Conservation (phyloP, 2,888 invertebrate species). For the Archips xylosteana region DNA sequence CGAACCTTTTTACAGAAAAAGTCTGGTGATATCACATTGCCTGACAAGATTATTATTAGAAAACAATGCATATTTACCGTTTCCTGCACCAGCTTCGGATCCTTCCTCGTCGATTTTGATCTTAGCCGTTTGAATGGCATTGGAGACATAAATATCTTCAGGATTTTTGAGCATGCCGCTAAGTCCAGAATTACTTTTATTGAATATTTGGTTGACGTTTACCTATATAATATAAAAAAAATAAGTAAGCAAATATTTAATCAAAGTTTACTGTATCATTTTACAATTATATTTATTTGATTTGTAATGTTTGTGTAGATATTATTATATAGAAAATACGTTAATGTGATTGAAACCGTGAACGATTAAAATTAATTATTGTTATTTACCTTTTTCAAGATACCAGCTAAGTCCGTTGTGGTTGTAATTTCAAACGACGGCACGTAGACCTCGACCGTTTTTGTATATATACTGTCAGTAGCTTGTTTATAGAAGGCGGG, state of each 20-base stretch:
- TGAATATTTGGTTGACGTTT: constrained; percentile 52
- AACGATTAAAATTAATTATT: not conserved
- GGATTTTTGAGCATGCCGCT: constrained; percentile 52
- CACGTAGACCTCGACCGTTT: constrained; percentile 48
- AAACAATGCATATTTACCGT: constrained; percentile 54
- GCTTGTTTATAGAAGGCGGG: constrained; percentile 43
- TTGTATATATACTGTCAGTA: constrained; percentile 26
- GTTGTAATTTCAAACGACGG: constrained; percentile 52
- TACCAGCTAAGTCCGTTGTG: constrained; percentile 47
- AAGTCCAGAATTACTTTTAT: constrained; percentile 49
- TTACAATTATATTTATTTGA: no score
- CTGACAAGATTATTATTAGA: not conserved
- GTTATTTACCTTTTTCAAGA: constrained; percentile 53
- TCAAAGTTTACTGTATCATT: no score
- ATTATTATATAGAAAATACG: no score
- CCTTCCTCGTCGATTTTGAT: constrained; percentile 62
- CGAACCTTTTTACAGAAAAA: no score
- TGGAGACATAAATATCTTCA: constrained; percentile 51
- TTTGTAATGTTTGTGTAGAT: no score
- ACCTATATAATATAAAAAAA: constrained; percentile 48
- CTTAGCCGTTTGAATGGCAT: constrained; percentile 59
- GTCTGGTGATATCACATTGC: no score
- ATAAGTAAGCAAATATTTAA: not conserved
- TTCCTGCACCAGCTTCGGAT: constrained; percentile 67
- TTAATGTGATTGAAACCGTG: no score